These are phyloP conservation scores for Henricia sp. DNA, from an alignment of 53 echinoderm and acorn worm genomes.

Conservation along the genomic window DNA sequence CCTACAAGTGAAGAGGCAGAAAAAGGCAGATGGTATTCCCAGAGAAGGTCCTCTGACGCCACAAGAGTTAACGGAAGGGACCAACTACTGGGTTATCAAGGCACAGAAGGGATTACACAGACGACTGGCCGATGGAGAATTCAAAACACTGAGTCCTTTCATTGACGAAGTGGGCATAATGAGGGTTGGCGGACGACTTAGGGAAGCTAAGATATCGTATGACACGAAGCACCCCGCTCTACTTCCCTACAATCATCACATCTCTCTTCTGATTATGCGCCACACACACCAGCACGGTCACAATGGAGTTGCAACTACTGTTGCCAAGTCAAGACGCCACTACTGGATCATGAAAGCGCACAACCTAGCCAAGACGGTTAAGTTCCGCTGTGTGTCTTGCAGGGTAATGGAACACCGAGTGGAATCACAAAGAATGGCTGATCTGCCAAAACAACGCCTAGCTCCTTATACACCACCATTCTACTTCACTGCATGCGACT, in stretches of 20 bases:
- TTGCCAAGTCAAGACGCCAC: constrained; percentile 61
- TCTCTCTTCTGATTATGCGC: constrained; percentile 58
- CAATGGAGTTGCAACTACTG: constrained; percentile 64
- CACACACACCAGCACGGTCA: constrained; percentile 57
- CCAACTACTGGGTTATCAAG: constrained; percentile 4
- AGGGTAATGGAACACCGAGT: constrained; percentile 27
- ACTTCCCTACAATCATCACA: constrained; percentile 41
- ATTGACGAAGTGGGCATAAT: background rate
- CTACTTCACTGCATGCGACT: constrained; percentile 47
- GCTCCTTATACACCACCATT: constrained; percentile 62
- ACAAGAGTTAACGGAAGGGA: constrained; percentile 6
- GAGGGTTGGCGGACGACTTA: constrained; percentile 28
- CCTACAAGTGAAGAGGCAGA: background rate
- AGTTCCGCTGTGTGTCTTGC: constrained; percentile 61
- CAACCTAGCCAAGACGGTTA: constrained; percentile 61
- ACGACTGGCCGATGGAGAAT: background rate
- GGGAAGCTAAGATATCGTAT: constrained; percentile 46
- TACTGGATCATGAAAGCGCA: constrained; percentile 69
- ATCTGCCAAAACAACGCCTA: constrained; percentile 39
- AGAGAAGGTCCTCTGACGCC: background rate
- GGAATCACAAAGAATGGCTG: constrained; percentile 53
- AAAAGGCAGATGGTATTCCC: no score
- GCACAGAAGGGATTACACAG: constrained; percentile 31
- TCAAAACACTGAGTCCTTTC: constrained; percentile 52
- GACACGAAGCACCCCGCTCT: constrained; percentile 61